A percentile compares a stretch with the other conserved stretches of the same genome.
phyloP scores from a whole-genome alignment of 2,797 vertebrate genomes.

The Naso thynnoides region DNA sequence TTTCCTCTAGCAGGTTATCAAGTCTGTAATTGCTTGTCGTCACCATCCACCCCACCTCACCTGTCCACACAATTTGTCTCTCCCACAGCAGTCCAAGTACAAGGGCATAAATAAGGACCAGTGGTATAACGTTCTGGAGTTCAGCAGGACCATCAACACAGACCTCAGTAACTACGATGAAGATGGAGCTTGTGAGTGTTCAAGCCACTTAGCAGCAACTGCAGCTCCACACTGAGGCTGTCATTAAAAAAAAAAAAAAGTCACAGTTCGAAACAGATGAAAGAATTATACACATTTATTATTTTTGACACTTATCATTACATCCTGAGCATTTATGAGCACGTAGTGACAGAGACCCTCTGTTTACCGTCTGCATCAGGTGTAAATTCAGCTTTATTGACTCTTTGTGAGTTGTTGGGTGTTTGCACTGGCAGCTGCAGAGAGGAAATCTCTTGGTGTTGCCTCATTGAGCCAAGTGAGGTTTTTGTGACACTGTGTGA shows the following conservation, averaged over 20 bases:
- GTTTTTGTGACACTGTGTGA: conserved; percentile 3
- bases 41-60: background rate
- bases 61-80: background rate
- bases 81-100: conserved; percentile 93
- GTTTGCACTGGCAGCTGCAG: background rate
- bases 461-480: background rate
- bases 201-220: background rate
- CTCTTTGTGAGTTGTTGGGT: background rate
- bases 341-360: too few species aligned
- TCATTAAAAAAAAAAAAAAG: too few species aligned
- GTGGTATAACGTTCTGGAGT: conserved; percentile 98
- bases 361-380: background rate
- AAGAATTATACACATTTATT: too few species aligned
- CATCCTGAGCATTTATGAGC: too few species aligned
- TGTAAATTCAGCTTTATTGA: background rate
- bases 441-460: background rate
- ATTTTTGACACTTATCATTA: too few species aligned
- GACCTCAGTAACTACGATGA: conserved; percentile 99
- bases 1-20: background rate
- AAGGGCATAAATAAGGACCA: conserved; percentile 99
- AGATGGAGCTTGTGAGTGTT: conserved; percentile 96
- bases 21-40: background rate
- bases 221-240: too few species aligned
- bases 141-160: conserved; percentile 94
- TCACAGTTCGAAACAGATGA: too few species aligned